Evolutionary conservation across 2,113 vertebrate genomes (phyloP).

Genomic region (Serinus canaria): DNA sequence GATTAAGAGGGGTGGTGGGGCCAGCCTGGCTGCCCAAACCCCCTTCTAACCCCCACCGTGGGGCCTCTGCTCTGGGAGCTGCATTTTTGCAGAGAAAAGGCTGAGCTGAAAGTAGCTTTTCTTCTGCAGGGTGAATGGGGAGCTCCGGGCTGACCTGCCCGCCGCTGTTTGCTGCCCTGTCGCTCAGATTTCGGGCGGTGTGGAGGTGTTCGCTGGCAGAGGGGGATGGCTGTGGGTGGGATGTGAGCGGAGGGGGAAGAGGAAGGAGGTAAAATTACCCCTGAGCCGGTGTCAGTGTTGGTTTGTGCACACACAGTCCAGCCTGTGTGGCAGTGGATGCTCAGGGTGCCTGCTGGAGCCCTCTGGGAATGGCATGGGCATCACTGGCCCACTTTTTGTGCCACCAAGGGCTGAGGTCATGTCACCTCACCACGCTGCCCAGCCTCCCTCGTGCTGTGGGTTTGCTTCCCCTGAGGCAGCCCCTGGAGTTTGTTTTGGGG

Average conservation of each 20-base stretch:
- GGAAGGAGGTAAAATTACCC: not conserved
- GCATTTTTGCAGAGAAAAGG: slow-evolving; percentile 16
- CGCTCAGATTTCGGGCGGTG: not conserved
- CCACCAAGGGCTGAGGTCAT: rapidly evolving
- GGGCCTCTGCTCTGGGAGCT: not conserved
- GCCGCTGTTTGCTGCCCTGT: not conserved
- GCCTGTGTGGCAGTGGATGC: rapidly evolving
- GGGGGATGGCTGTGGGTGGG: rapidly evolving
- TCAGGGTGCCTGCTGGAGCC: rapidly evolving
- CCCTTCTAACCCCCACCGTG: not conserved
- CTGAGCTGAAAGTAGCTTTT: slow-evolving; percentile 6
- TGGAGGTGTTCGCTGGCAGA: not conserved
- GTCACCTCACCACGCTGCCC: not conserved
- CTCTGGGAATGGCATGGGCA: not conserved
- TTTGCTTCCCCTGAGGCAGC: not conserved
- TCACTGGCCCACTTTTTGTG: rapidly evolving
- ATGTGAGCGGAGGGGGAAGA: rapidly evolving
- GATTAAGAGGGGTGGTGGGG: not conserved
- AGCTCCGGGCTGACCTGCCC: not conserved
- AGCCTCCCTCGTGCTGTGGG: rapidly evolving
- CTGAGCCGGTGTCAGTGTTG: rapidly evolving
- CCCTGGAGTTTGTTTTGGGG: not conserved
- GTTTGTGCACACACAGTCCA: rapidly evolving
- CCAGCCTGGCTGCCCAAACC: not conserved
- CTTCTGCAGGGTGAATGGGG: not conserved